Base-by-base conservation (phyloP, 2,888 invertebrate genomes). In the Drosophila setosimentum region DNA sequence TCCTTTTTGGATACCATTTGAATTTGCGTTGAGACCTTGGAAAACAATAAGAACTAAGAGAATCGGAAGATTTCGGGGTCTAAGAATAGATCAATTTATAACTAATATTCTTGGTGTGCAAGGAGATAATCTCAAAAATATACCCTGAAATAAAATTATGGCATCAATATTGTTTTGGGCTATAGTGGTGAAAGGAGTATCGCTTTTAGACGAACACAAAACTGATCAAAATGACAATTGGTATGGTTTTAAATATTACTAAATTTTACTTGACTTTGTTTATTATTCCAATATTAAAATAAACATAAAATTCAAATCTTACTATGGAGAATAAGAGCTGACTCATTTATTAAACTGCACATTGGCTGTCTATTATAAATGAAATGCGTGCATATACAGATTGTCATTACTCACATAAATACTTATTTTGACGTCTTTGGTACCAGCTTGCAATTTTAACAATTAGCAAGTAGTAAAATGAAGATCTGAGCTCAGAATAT, bases 71-170 rank as follows among this genome's bases (percentile, higher is more conserved):
- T 33, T 11, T 8, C 4, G n/a, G 16, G 58, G 68, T 8, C 4
- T 10, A 0, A 29, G 57, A 8, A 42, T 62, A 5, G n/a, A 30
- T 2, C 54, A 72, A 2, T 73, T 89, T 53, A 55, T 75, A 8
- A 81, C 72, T 0, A 78, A 71, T n/a, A 81, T 77, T 0, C 63
- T 83, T 3, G 50, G 75, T 7, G 13, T 73, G 5, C 64, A 64
- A 5, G 16, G n/a, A 2, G 50, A 60, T 27, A 51, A 79, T 40
- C 42, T 58, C 0, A 29, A 16, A 1, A 21, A 5, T 6, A 21
- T n/a, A 27, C 2, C 21, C 5, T 24, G 6, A 5, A 24, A 35
- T 18, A 2, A 7, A 35, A 18, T 18, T 6, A 0, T 2, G n/a
- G n/a, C 2, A 3, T 42, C 6, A 11, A 18, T 3, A 1, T 37